phyloP scores from a whole-genome alignment of 92 coral and sea anemone species.

The Palythoa heliodiscus region DNA sequence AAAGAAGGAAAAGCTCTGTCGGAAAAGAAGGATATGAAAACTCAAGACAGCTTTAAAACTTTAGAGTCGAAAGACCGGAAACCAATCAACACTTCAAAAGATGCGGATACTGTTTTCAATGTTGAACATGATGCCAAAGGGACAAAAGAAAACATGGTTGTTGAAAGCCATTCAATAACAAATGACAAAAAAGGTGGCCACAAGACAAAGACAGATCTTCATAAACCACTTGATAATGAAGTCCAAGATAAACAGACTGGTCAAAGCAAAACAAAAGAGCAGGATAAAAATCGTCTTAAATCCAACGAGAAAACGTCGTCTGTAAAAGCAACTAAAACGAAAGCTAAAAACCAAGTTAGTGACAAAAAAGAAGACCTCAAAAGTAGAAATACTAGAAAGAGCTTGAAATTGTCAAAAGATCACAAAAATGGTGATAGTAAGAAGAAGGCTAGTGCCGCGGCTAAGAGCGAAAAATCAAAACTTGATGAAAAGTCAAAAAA shows the following conservation, averaged over 20 bases:
- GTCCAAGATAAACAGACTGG: slow-evolving; percentile 8
- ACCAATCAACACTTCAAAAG: not conserved
- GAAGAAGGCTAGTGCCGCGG: not conserved
- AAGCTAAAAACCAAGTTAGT: slow-evolving; percentile 15
- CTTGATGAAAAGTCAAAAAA: slow-evolving; percentile 6
- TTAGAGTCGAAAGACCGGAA: not conserved
- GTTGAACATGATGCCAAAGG: not conserved
- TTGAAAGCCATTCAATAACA: not conserved
- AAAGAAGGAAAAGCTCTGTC: slow-evolving; percentile 5
- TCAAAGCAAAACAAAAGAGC: slow-evolving; percentile 18
- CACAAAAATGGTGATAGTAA: not conserved
- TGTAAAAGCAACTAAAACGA: slow-evolving; percentile 8
- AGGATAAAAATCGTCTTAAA: not conserved
- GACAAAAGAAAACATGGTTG: not conserved
- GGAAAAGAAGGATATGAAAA: not conserved
- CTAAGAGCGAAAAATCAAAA: not conserved
- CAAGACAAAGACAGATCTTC: slow-evolving; percentile 1
- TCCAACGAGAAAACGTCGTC: not conserved
- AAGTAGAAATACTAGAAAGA: slow-evolving; percentile 13
- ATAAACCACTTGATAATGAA: slow-evolving; percentile 14
- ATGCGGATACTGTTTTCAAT: not conserved
- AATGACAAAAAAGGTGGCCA: slow-evolving; percentile 11
- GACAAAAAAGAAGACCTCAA: slow-evolving; percentile 7
- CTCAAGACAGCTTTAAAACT: not conserved
- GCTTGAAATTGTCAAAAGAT: not conserved